phyloP scores from a whole-genome alignment of 2,113 vertebrate species.

The Dipodomys spectabilis region DNA sequence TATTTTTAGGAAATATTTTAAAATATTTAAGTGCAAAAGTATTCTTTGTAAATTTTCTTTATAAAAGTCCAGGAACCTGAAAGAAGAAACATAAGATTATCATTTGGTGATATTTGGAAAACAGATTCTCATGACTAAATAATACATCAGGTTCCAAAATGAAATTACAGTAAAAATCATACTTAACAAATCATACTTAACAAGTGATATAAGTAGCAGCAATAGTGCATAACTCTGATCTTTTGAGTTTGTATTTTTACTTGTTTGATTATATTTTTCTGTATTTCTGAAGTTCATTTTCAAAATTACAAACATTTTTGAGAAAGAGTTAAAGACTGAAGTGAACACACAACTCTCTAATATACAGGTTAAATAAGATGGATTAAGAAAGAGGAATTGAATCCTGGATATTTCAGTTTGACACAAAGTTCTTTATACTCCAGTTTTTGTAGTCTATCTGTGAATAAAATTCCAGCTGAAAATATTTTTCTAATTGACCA shows the following conservation, averaged over 20 bases:
- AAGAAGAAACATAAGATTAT: neutral
- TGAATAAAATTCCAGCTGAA: neutral
- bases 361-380: neutral
- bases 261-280: conserved; percentile 1
- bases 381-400: conserved; percentile 18
- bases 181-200: neutral
- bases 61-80: conserved; percentile 5
- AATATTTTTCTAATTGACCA: neutral
- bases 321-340: neutral
- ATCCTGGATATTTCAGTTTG: neutral
- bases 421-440: neutral
- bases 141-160: neutral
- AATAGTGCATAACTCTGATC: neutral
- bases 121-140: conserved; percentile 29
- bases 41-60: neutral
- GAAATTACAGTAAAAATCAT: neutral
- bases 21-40: conserved; percentile 51
- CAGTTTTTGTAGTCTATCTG: neutral
- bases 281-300: conserved; percentile 11
- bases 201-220: neutral
- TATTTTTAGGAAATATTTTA: neutral
- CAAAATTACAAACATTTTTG: neutral
- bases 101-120: neutral
- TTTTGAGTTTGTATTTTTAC: neutral
- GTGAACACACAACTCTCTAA: neutral